phyloP scores from a whole-genome alignment of 2,888 invertebrate genomes.

The Argynnis bischoffii region DNA sequence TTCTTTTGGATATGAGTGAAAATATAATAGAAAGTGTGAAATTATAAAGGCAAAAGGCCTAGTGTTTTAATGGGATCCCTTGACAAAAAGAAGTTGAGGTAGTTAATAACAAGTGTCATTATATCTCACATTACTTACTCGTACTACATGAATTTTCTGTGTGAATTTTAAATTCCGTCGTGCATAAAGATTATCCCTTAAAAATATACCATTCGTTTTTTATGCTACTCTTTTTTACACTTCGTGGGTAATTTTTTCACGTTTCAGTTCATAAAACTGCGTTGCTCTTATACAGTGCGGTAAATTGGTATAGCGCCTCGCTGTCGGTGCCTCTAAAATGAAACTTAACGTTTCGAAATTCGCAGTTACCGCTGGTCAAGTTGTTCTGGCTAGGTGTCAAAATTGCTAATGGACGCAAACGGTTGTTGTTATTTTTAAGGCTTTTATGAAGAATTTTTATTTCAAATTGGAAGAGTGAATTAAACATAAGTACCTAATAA shows the following conservation, averaged over 20 bases:
- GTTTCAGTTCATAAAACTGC: constrained; percentile 56
- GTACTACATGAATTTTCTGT: no score
- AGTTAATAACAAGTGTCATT: no score
- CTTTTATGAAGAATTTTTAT: not conserved
- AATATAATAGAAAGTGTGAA: no score
- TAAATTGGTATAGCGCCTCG: constrained; percentile 60
- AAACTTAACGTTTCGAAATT: constrained; percentile 64
- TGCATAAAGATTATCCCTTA: not conserved
- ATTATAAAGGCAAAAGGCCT: no score
- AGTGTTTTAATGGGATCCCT: no score
- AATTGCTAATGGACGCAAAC: constrained; percentile 28
- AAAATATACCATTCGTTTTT: not conserved
- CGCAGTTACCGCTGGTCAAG: constrained; percentile 40
- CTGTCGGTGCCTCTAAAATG: constrained; percentile 53
- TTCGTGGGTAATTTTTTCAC: constrained; percentile 44
- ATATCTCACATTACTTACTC: no score
- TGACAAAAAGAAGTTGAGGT: no score
- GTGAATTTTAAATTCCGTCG: no score
- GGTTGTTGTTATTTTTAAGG: constrained; percentile 1
- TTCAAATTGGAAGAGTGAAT: constrained; percentile 9
- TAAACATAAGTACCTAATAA: constrained; percentile 6
- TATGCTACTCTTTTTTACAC: constrained; percentile 1
- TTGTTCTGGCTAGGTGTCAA: constrained; percentile 39
- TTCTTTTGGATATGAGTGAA: no score
- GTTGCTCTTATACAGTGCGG: constrained; percentile 58